Evolutionary conservation across 2,113 vertebrate genomes (phyloP), one percentile per base, ranked within the genome.

Genomic region (Oryzias woworae): DNA sequence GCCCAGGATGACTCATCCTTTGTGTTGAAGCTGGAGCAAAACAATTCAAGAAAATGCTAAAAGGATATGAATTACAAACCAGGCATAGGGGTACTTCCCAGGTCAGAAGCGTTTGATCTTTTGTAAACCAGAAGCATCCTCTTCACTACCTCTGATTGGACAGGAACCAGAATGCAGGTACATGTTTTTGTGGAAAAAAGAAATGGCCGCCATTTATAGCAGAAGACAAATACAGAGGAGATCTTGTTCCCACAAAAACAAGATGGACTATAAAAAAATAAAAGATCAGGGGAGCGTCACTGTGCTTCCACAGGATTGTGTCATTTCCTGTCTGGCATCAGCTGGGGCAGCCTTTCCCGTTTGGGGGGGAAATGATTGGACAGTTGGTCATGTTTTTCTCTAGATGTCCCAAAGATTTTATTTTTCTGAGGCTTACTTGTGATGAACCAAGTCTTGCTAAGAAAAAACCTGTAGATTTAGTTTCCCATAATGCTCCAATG

Each of bases 281-380:
- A 77, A 81, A 82, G 69, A 89, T 86, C 72, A 82, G 78, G 70
- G 73, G 83, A 59, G 65, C 50, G 64, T 80, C 84, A 89, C 90
- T 88, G 89, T 91, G 82, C 81, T 85, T 91, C 86, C 88, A 84
- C 53, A 69, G 74, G 73, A n/a, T 36, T 62, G 53, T 79, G 84
- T 82, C 84, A 85, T 76, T 84, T 89, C 87, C 87, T 89, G 78
- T 65, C 62, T 47, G 50, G 59, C 66, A 58, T 80, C 62, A 70
- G 72, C 58, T 48, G 59, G 48, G 46, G 41, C 10, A n/a, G 52
- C 50, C 64, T 86, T 85, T 84, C 81, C 80, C 84, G 87, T 71
- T 71, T 76, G 43, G 48, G 62, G 49, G 49, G 14, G 54, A 45
- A 62, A 43, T 63, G 54, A 58, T 73, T 54, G n/a, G 55, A 43